phyloP scores from a whole-genome alignment of 2,113 vertebrate genomes.

The Cisticola juncidis region DNA sequence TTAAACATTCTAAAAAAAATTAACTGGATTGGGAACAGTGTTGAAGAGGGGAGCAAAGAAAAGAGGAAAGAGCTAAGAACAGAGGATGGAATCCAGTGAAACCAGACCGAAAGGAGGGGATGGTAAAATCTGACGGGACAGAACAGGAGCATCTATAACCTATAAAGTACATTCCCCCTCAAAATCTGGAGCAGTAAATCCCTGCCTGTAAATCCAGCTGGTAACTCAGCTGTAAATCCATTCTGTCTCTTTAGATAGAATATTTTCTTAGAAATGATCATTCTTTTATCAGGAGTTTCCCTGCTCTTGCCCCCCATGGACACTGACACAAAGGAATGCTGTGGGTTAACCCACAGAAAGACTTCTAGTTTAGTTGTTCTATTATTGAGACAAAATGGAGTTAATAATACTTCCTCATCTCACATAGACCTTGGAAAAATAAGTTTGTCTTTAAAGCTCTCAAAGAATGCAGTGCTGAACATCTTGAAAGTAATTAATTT shows the following conservation, averaged over 20 bases:
- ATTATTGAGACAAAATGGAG: neutral
- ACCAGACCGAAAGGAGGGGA: neutral
- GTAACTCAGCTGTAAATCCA: neutral
- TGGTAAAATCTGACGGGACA: neutral
- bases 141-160: neutral
- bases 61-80: neutral
- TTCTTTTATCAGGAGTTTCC: neutral
- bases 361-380: neutral
- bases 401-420: neutral
- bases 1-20: neutral
- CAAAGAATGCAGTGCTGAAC: neutral
- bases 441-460: neutral
- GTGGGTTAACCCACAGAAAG: neutral
- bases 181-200: neutral
- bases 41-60: neutral
- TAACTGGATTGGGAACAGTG: neutral
- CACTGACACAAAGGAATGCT: neutral
- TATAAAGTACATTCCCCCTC: neutral
- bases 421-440: neutral
- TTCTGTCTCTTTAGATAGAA: neutral
- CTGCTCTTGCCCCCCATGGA: neutral
- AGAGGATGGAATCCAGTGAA: neutral
- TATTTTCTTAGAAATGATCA: neutral
- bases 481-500: neutral
- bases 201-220: neutral